These are phyloP conservation scores for Neosilurus mollespiculum DNA, from an alignment of 2,797 vertebrate species.

Conservation along the genomic window DNA sequence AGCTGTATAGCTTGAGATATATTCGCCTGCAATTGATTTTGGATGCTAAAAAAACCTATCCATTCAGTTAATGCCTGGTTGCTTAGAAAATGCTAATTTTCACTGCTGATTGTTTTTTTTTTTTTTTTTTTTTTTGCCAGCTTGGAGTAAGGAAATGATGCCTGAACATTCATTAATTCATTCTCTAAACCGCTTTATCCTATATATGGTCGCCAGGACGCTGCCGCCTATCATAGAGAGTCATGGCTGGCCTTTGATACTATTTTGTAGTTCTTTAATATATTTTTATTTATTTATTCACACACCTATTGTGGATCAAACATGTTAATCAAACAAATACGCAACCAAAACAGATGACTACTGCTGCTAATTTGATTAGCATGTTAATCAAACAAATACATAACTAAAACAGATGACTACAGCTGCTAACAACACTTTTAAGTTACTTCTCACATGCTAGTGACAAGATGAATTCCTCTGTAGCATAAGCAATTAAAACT, in stretches of 20 bases:
- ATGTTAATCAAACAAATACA: background rate
- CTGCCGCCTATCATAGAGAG: too few species aligned
- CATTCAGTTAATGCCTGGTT: background rate
- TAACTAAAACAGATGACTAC: too few species aligned
- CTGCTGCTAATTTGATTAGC: background rate
- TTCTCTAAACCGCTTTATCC: too few species aligned
- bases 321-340: background rate
- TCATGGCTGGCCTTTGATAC: too few species aligned
- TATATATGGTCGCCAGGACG: too few species aligned
- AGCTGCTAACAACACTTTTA: too few species aligned
- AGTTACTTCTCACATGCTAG: background rate
- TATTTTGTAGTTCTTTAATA: too few species aligned
- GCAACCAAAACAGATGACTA: background rate
- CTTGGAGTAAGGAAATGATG: background rate
- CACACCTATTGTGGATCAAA: background rate
- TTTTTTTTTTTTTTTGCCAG: background rate
- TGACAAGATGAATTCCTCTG: background rate
- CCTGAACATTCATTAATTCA: too few species aligned
- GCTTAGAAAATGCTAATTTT: slow-evolving; percentile 11
- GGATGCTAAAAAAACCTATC: background rate
- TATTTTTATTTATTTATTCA: too few species aligned
- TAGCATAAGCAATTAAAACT: background rate
- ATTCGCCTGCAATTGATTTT: background rate
- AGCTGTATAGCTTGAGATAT: slow-evolving; percentile 9
- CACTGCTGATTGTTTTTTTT: background rate